A percentile compares a stretch with the other conserved stretches of the same genome.
These are phyloP conservation scores for Drosophila gaucha DNA, from an alignment of 2,888 invertebrate genomes.

Conservation along the genomic window DNA sequence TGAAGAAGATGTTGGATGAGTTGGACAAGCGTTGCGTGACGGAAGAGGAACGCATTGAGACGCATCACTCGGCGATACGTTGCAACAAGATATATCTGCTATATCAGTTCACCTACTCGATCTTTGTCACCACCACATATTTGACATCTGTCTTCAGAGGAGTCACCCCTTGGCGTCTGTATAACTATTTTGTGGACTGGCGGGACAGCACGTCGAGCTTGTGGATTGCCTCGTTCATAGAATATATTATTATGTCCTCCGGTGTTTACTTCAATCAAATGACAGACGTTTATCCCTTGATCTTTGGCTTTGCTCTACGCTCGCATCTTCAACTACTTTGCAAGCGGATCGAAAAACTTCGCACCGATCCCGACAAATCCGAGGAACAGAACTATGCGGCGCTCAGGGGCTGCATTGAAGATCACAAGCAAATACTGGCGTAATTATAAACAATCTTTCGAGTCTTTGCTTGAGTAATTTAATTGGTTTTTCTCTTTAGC, in stretches of 20 bases:
- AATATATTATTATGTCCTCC: slow-evolving; percentile 17
- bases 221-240: slow-evolving; percentile 26
- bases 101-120: slow-evolving; percentile 20
- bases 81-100: slow-evolving; percentile 41
- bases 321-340: slow-evolving; percentile 19
- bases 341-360: slow-evolving; percentile 26
- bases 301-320: slow-evolving; percentile 26
- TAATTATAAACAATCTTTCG: background rate
- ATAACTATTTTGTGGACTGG: slow-evolving; percentile 50
- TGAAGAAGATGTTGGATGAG: slow-evolving; percentile 21
- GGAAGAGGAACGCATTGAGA: slow-evolving; percentile 20
- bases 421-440: slow-evolving; percentile 36
- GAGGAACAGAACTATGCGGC: slow-evolving; percentile 27
- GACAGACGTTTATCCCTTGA: slow-evolving; percentile 31
- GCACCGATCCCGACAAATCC: slow-evolving; percentile 7
- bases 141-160: slow-evolving; percentile 13
- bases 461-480: background rate
- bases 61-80: slow-evolving; percentile 29
- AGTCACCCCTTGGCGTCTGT: slow-evolving; percentile 39
- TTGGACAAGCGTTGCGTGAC: slow-evolving; percentile 30
- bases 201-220: slow-evolving; percentile 7
- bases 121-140: slow-evolving; percentile 22
- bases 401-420: slow-evolving; percentile 31
- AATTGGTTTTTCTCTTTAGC: background rate
- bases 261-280: slow-evolving; percentile 20